Base-by-base conservation (phyloP, 2,113 vertebrate species). In the Callocephalon fimbriatum region DNA sequence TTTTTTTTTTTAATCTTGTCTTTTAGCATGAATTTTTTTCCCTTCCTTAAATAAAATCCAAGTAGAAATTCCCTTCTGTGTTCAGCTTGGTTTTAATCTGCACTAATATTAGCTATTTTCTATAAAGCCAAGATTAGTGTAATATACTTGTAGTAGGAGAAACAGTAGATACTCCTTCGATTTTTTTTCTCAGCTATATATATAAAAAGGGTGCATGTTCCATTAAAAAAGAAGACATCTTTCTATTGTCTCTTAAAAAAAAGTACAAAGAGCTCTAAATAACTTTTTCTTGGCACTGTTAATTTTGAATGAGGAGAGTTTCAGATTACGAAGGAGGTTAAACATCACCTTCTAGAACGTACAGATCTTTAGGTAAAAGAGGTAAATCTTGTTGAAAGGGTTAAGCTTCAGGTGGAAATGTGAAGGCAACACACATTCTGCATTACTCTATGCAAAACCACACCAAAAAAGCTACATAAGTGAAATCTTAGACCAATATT, bases 201-300 rank as follows among this genome's bases (percentile, higher is more conserved):
- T 15, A 15, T 6, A 17, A 35, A 51, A 8, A 37, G 0, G 0
- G 2, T n/a, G 5, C 1, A 31, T 12, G 4, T 88, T 63, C 37
- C 12, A n/a, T 14, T 40, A 20, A n/a, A 56, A 45, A 37, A 13
- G 17, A 44, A 8, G 23, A 15, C 2, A 54, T 2, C 6, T 42
- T 67, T 5, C 5, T 67, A 10, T 12, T 42, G 5, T 15, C 20
- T 72, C 38, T 72, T 26, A 48, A 15, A 68, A 68, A 76, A 44
- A 5, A 2, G 12, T 51, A 38, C 9, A 51, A 82, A 67, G 20
- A 71, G 4, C 2, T 71, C 19, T 40, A 25, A 65, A 82, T 29
- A 1, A 26, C 8, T 20, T 82, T n/a, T 65, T 48, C 58, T 56
- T 32, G 13, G 2, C 4, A 14, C 1, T 40, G 22, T 37, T 45